Conservation (phyloP, 2,888 invertebrate genomes). For the Sphaerophoria rueppellii region DNA sequence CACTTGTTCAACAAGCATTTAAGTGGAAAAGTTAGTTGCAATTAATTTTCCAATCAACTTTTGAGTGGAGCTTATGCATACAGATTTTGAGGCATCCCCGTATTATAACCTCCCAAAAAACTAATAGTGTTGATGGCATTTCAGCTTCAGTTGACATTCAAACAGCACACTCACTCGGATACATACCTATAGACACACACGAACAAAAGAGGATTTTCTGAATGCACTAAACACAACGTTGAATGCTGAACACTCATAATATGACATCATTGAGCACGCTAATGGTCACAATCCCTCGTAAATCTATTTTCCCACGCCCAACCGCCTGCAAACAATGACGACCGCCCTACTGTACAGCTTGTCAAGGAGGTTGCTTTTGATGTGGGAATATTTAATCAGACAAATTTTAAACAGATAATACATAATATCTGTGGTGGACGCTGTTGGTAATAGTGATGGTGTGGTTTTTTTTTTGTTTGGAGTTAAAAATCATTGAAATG, state of each 20-base stretch:
- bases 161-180: neutral
- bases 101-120: neutral
- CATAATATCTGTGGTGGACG: neutral
- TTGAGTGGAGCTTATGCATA: neutral
- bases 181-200: conserved; percentile 30
- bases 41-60: conserved; percentile 58
- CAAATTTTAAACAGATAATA: conserved; percentile 44
- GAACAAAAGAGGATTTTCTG: too few species aligned
- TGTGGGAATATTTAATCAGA: conserved; percentile 52
- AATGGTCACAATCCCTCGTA: conserved; percentile 14
- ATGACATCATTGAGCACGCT: conserved; percentile 10
- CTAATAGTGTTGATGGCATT: conserved; percentile 41
- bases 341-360: too few species aligned
- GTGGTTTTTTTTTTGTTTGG: neutral
- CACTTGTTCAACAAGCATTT: conserved; percentile 36
- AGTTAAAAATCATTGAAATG: conserved; percentile 15
- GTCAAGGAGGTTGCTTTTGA: neutral
- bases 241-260: conserved; percentile 36
- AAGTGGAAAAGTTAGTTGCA: conserved; percentile 59
- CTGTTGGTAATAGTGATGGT: neutral
- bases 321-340: neutral
- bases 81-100: neutral
- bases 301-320: neutral
- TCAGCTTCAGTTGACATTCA: conserved; percentile 23
- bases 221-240: too few species aligned